Evolutionary conservation across 1,140 invertebrate genomes (phyloP).

Genomic region (Leucophenga varia): DNA sequence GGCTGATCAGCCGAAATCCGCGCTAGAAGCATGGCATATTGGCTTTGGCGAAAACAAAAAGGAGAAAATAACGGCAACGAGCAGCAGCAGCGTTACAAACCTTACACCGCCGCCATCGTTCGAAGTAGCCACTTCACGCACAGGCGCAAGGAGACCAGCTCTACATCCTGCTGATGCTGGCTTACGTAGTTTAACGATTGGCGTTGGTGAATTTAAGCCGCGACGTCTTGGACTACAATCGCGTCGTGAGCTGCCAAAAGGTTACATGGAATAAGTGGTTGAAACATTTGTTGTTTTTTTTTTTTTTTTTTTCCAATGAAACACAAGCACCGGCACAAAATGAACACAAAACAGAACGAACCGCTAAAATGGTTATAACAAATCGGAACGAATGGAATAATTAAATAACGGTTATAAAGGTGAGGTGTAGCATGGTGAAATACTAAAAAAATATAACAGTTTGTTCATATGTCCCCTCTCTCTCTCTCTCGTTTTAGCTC

Average conservation of each 20-base stretch:
- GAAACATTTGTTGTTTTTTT: too few species aligned
- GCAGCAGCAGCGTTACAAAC: slow-evolving; percentile 17
- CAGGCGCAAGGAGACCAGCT: too few species aligned
- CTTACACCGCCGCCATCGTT: slow-evolving; percentile 38
- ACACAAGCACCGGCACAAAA: slow-evolving; percentile 12
- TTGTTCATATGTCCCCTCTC: too few species aligned
- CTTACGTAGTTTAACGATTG: slow-evolving; percentile 30
- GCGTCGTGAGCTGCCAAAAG: slow-evolving; percentile 12
- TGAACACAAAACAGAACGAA: background rate
- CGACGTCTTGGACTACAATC: slow-evolving; percentile 20
- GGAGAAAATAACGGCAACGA: background rate
- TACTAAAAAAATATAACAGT: too few species aligned
- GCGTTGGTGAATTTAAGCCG: slow-evolving; percentile 33
- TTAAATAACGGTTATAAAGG: too few species aligned
- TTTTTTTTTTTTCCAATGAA: too few species aligned
- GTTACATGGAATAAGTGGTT: slow-evolving; percentile 30
- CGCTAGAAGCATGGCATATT: background rate
- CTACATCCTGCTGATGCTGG: too few species aligned
- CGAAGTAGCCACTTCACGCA: slow-evolving; percentile 32
- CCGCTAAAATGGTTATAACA: background rate
- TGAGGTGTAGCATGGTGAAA: too few species aligned
- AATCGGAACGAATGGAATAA: too few species aligned
- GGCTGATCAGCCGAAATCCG: background rate
- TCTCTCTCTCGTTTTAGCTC: too few species aligned
- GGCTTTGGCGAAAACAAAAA: too few species aligned